Evolutionary conservation across 92 coral and sea anemone species (phyloP), one percentile per base, ranked within the genome.

Genomic region (Phymanthus crucifer): DNA sequence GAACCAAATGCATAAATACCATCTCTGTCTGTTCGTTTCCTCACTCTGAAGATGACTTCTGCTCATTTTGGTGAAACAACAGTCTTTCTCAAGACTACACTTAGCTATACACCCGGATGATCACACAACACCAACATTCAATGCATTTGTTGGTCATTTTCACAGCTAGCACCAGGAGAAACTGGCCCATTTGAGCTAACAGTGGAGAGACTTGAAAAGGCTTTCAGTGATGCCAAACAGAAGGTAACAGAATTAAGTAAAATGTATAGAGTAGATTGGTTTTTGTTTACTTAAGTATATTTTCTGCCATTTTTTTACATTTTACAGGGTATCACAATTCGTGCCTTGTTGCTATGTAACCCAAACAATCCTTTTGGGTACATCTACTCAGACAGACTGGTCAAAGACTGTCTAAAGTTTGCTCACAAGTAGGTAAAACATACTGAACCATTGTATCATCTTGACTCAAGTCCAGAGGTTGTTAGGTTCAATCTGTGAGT

Each of bases 321-420:
- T 66, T 14, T 18, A 24, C 50, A 94, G 98, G 87, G 89, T 36
- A 70, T 90, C 27, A 71, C 74, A 23, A 88, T 94, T 76, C 90
- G 98, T 74, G 98, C 91, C 1, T 74, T 94, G 47, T 71, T 94
- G 74, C 77, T 94, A 24, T 83, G 88, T 71, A 86, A 94, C 40
- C 98, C 98, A 0, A 79, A 85, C 71, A 94, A 94, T 74, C 98
- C 98, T 0, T 54, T 90, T 11, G 98, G 94, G 37, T 71, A 37
- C 32, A 37, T 92, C 40, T 92, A 91, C 73, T 72, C 97, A 37
- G 84, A 90, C 85, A 87, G 90, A 71, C 77, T 75, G 43, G 82
- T 94, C 23, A 83, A 78, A 66, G 87, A 84, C 16, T 94, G 92
- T 72, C 80, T 94, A 71, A 78, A 83, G 40, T 94, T 94, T 84